Base-by-base conservation (phyloP, 2,113 vertebrate species). In the Centropus unirufus region DNA sequence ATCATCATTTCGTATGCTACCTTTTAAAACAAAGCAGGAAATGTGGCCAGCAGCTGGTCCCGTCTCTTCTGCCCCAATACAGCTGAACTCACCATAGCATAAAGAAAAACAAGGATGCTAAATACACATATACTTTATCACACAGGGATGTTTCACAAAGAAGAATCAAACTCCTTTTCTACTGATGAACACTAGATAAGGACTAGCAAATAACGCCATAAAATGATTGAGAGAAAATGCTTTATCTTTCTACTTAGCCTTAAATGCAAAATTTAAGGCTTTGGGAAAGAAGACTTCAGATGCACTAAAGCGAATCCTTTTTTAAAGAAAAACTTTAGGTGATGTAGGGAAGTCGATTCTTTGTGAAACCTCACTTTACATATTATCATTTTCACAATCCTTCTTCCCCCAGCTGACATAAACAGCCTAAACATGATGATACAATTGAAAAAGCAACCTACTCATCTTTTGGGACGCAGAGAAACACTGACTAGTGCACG, bases 21-120 rank as follows among this genome's bases (percentile, higher is more conserved):
- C 99, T 99, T 99, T 98, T 98, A 98, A 98, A 99, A 99, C 98
- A 99, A 99, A 99, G 98, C 98, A 99, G 99, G 98, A 99, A 98
- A 98, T 98, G 99, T 98, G 98, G 98, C 98, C 98, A 98, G 99
- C 98, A 98, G 99, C 98, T 98, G 99, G 99, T 99, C 99, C 99
- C 98, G 98, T 98, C 98, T 99, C 99, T 99, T 99, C 99, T 97
- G 98, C 98, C 98, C 99, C 99, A 98, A 98, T 98, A 98, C 98
- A 99, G 99, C 98, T 99, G 99, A 99, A 98, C 99, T 99, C 99
- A 99, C 99, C 99, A 99, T 98, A 99, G 99, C 99, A 99, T 99
- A 99, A 99, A 99, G 98, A 99, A 99, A 99, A 99, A 99, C 98
- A 99, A 99, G 98, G 98, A 98, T 98, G 98, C 99, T 99, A 99